phyloP scores from a whole-genome alignment of 2,888 invertebrate species.

The Aphodius granarius region DNA sequence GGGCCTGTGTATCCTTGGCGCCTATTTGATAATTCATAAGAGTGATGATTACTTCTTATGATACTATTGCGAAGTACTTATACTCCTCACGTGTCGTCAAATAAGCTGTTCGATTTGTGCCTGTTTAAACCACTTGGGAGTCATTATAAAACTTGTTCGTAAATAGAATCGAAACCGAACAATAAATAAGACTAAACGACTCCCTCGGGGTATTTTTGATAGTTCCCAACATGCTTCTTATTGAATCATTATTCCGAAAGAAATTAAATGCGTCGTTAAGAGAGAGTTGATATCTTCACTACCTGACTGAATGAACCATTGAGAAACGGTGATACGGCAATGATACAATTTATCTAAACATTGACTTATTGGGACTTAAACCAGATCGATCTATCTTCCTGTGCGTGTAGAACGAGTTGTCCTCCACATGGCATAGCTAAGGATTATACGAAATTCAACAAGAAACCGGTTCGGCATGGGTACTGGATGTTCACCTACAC shows the following conservation, averaged over 20 bases:
- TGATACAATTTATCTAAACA: constrained; percentile 5
- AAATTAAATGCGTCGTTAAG: not conserved
- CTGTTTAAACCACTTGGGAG: not conserved
- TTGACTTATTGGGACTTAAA: constrained; percentile 10
- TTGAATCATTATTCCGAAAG: not conserved
- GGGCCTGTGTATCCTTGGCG: not conserved
- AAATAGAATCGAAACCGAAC: not conserved
- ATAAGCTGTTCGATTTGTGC: not conserved
- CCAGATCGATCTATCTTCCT: constrained; percentile 1
- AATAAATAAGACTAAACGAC: not conserved
- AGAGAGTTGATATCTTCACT: not conserved
- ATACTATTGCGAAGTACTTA: too few relatives aligned
- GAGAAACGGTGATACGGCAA: not conserved
- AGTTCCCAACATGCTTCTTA: not conserved
- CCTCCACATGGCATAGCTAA: not conserved
- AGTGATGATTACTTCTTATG: too few relatives aligned
- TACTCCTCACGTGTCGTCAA: too few relatives aligned
- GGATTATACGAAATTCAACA: not conserved
- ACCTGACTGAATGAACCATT: not conserved
- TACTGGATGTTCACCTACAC: not conserved
- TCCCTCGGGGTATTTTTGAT: not conserved
- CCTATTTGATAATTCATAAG: not conserved
- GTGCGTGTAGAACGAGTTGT: not conserved
- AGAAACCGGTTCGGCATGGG: not conserved
- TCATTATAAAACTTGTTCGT: not conserved